Evolutionary conservation across 2,113 vertebrate species (phyloP).

Genomic region (Lepisosteus oculatus): DNA sequence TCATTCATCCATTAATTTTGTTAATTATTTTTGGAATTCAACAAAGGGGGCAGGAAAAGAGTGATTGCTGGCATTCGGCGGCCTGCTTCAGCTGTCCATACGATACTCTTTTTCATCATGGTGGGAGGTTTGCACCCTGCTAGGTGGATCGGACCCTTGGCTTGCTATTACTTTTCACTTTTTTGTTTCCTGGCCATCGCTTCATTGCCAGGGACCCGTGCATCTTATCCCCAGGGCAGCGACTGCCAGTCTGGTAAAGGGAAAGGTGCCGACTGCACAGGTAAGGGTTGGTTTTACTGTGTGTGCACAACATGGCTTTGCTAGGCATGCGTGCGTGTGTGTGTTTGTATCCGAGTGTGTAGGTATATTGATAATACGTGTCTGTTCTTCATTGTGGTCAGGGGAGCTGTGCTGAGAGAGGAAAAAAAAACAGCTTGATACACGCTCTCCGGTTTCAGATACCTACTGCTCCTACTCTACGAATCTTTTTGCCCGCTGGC

Average conservation of each 20-base stretch:
- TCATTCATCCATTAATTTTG: conserved; percentile 14
- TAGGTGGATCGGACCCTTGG: conserved; percentile 39
- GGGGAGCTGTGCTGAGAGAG: too few relatives aligned
- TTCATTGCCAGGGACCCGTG: conserved; percentile 48
- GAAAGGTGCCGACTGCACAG: conserved; percentile 67
- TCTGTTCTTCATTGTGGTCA: too few relatives aligned
- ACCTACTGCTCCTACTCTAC: background rate
- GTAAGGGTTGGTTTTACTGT: conserved; percentile 40
- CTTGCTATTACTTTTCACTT: conserved; percentile 47
- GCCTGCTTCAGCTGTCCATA: conserved; percentile 15
- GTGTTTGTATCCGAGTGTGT: background rate
- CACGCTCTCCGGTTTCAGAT: background rate
- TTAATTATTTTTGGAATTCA: conserved; percentile 4
- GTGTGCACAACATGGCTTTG: background rate
- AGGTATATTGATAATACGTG: too few relatives aligned
- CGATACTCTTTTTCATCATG: conserved; percentile 25
- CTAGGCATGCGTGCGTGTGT: background rate
- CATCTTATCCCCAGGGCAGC: conserved; percentile 65
- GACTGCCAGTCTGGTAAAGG: conserved; percentile 64
- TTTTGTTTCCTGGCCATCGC: conserved; percentile 55
- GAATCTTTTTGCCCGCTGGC: background rate
- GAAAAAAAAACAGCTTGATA: background rate
- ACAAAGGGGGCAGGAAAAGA: conserved; percentile 14
- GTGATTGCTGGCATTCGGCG: conserved; percentile 12
- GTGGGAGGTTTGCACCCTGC: conserved; percentile 38